Base-by-base conservation (phyloP, 1,140 invertebrate genomes). In the Reticulitermes speratus region DNA sequence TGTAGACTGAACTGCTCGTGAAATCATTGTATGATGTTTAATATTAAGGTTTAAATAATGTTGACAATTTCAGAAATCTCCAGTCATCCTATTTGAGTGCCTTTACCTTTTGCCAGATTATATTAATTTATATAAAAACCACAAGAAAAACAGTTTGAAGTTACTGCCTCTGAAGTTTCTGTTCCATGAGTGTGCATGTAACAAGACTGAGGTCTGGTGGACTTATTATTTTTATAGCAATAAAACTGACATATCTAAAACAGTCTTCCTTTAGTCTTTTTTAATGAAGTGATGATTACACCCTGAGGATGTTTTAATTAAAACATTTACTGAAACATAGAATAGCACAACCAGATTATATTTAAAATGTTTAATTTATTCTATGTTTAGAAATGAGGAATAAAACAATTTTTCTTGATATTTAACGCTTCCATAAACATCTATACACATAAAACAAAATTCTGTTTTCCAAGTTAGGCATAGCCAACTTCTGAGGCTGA, bases 151-250 rank as follows among this genome's bases (percentile, higher is more conserved):
- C 6, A 30, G 14, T 12, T 75, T 75, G n/a, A 30, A 75, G 65
- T 75, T 25, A 14, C n/a, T 75, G n/a, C 9, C 25, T 30, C 2
- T 8, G 25, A 75, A 75, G 12, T 65, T n/a, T 65, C 25, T 65
- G 59, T 25, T 65, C 59, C 12, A 19, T 19, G 25, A 65, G 59
- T 65, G 65, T 75, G 65, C 8, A 75, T n/a, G 25, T 65, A 75
- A 30, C 65, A 75, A 75, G n/a, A 75, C 65, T 75, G 8, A 30
- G 25, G n/a, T 75, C 65, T 75, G n/a, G n/a, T 2, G 12, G 65
- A 75, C 65, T 30, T 75, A 75, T 30, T 75, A 75, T 75, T 75
- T 75, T 75, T 75, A 75, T 75, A 75, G 65, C 65, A 75, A 75
- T 75, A 75, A 75, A 75, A 5, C 7, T 75, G n/a, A 75, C n/a